Base-by-base conservation (phyloP, 2,797 vertebrate species). In the Liparis tanakae region DNA sequence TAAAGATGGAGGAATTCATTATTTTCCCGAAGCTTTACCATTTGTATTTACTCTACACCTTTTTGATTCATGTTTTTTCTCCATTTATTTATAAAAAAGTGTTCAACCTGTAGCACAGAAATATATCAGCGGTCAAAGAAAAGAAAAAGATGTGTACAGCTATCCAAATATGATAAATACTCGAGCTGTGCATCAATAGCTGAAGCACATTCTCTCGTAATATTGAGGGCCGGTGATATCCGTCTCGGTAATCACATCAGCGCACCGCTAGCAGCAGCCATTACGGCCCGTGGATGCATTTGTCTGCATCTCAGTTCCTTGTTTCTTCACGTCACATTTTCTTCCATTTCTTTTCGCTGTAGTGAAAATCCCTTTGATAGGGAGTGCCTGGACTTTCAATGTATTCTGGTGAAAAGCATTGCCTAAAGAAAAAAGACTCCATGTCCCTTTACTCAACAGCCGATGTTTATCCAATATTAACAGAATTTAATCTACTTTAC, bases 371-470 rank as follows among this genome's bases (percentile, higher is more conserved):
- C 20, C 54, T 80, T 64, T 82, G 69, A 83, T 76, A 51, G 44
- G 25, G 48, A 34, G 76, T 64, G 66, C 77, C 74, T 79, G 68
- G 41, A 72, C 33, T 69, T 81, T 65, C 10, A 72, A 3, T 68
- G 77, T 84, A 72, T 74, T 69, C 50, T 55, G 70, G 73, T n/a
- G 2, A 78, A 86, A 83, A 83, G 53, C 66, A 80, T 87, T 84
- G 83, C 74, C 10, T 43, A 34, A 46, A 72, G 55, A 72, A 57
- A 39, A 79, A 76, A 69, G 37, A 69, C 69, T 68, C 50, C 4
- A 1, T 58, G 18, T 3, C 36, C 13, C 72, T 78, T 72, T 76
- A 50, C 30, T n/a, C 53, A 61, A 67, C 25, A 13, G 41, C 33
- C 30, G 5, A 55, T 72, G 54, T 58, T 67, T 56, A 63, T 74